Conservation (phyloP, 2,797 vertebrate genomes). For the Carapus acus region DNA sequence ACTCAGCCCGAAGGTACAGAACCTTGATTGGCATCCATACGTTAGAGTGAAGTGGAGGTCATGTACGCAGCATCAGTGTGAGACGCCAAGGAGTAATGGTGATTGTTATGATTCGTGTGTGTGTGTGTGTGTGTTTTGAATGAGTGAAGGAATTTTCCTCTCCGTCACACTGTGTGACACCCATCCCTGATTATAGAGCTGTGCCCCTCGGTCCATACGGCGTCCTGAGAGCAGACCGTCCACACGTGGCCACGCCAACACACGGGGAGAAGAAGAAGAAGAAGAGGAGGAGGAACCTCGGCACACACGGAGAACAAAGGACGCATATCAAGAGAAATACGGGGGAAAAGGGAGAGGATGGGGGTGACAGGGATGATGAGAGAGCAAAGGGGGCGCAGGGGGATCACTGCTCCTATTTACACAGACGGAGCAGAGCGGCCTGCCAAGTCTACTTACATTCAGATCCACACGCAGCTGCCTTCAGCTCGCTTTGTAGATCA, state of each 20-base stretch:
- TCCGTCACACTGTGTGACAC: background rate
- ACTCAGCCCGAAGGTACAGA: conserved; percentile 55
- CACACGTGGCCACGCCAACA: too few species aligned
- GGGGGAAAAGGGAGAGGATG: too few species aligned
- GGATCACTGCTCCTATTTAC: conserved; percentile 47
- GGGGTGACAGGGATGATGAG: background rate
- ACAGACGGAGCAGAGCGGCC: conserved; percentile 46
- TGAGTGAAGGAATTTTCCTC: conserved; percentile 10
- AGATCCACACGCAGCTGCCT: conserved; percentile 50
- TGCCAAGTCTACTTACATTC: conserved; percentile 44
- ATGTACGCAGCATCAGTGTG: conserved; percentile 28
- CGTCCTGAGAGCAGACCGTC: too few species aligned
- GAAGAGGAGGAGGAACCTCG: background rate
- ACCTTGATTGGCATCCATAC: conserved; percentile 33
- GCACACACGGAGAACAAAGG: conserved; percentile 11
- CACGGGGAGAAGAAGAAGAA: too few species aligned
- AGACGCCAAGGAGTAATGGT: conserved; percentile 29
- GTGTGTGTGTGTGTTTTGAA: conserved; percentile 17
- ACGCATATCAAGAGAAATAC: conserved; percentile 8
- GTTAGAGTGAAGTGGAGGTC: conserved; percentile 29
- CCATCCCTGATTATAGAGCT: background rate
- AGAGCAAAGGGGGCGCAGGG: background rate
- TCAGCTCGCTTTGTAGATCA: conserved; percentile 35
- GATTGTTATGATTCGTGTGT: conserved; percentile 4
- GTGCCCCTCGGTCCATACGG: too few species aligned